phyloP scores from a whole-genome alignment of 2,797 vertebrate genomes.

The Macropodus opercularis region DNA sequence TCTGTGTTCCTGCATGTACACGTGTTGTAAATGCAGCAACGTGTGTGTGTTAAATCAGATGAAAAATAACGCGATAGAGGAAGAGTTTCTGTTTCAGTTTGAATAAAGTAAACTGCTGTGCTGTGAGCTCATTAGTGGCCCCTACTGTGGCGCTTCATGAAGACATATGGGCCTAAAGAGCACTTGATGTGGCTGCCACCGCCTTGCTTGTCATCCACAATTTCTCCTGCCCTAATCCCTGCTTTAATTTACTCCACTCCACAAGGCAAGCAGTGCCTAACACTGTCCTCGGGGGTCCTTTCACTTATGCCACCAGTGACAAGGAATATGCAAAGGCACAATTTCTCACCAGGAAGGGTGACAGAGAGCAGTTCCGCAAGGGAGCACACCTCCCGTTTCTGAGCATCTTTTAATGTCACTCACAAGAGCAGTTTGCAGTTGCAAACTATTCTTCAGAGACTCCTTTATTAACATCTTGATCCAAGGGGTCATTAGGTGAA shows the following conservation, averaged over 20 bases:
- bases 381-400: slow-evolving; percentile 85
- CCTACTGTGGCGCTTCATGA: slow-evolving; percentile 80
- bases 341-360: slow-evolving; percentile 94
- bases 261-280: slow-evolving; percentile 87
- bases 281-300: slow-evolving; percentile 92
- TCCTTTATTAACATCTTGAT: slow-evolving; percentile 86
- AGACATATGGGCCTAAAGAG: slow-evolving; percentile 91
- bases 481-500: slow-evolving; percentile 77
- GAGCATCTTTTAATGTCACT: slow-evolving; percentile 90
- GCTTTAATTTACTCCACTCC: slow-evolving; percentile 97
- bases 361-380: slow-evolving; percentile 89
- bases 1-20: background rate
- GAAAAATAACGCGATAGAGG: slow-evolving; percentile 13
- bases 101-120: slow-evolving; percentile 67
- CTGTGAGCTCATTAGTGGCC: slow-evolving; percentile 76
- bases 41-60: background rate
- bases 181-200: slow-evolving; percentile 83
- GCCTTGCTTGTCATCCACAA: slow-evolving; percentile 93
- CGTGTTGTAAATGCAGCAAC: background rate
- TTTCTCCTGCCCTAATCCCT: slow-evolving; percentile 91
- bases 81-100: slow-evolving; percentile 50
- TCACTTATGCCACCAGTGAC: slow-evolving; percentile 93
- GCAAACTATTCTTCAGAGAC: slow-evolving; percentile 90
- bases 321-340: slow-evolving; percentile 95
- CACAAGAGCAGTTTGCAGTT: slow-evolving; percentile 86